Conservation (phyloP, 2,113 vertebrate genomes). For the Rhea pennata region DNA sequence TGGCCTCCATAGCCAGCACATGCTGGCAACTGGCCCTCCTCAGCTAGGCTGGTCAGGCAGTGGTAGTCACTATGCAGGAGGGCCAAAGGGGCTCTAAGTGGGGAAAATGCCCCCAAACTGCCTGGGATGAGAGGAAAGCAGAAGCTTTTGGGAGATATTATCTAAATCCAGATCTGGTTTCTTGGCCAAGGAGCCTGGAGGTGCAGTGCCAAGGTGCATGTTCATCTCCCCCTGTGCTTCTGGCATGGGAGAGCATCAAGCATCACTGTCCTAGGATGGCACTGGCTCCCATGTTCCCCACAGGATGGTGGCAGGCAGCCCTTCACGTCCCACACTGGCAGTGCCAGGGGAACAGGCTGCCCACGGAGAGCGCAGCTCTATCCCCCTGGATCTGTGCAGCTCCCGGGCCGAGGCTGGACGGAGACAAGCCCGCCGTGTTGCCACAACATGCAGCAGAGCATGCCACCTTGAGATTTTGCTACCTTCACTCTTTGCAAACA, state of each 20-base stretch:
- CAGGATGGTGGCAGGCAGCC: too few relatives aligned
- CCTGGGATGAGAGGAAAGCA: background rate
- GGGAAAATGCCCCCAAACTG: background rate
- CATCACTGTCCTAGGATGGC: background rate
- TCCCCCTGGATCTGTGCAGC: too few relatives aligned
- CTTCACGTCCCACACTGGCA: background rate
- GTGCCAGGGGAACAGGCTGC: background rate
- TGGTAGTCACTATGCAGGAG: too few relatives aligned
- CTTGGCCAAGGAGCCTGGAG: too few relatives aligned
- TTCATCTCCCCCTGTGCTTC: background rate
- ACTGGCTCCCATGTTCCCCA: background rate
- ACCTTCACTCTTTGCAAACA: background rate
- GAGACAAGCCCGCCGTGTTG: background rate
- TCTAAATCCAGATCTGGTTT: background rate
- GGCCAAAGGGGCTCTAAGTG: too few relatives aligned
- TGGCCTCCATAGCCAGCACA: too few relatives aligned
- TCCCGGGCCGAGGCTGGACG: too few relatives aligned
- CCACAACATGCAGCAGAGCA: background rate
- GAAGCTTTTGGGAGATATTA: background rate
- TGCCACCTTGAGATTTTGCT: background rate
- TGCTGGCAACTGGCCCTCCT: too few relatives aligned
- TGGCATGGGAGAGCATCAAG: too few relatives aligned
- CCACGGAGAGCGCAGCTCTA: rapidly evolving
- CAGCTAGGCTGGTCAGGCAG: too few relatives aligned
- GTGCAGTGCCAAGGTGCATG: too few relatives aligned